Evolutionary conservation across 2,888 invertebrate species (phyloP), one percentile per base, ranked within the genome.

Genomic region (Chalcosyrphus nemorum): DNA sequence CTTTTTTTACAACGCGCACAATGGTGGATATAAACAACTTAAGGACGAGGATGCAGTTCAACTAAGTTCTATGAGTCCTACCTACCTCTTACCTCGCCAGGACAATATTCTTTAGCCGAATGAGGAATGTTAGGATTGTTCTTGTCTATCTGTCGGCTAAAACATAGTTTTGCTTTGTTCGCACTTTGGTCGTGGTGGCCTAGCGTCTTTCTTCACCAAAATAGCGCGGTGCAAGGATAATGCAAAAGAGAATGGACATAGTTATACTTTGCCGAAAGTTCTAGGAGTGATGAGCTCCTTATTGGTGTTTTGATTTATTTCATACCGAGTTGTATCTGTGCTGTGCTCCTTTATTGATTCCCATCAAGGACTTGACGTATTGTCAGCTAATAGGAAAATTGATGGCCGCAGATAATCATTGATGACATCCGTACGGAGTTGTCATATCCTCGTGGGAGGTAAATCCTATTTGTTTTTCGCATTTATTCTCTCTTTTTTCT

Each of bases 171-270:
- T 63, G 77, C 66, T 54, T 63, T 82, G 72, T 82, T 82, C 72
- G 82, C 77, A 82, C 82, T 63, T 77, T 76, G 65, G 76, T 45
- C 61, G 52, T 43, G 24, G 32, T 35, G 17, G 32, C n/a, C 52
- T 43, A 11, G 32, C 38, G 50, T 47, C 47, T 41, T 68, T 32
- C 17, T 24, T 54, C 24, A 32, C 9, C 32, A 9, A 29, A 43
- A 54, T n/a, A n/a, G n/a, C n/a, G n/a, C 27, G 11, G 35, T 52
- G 27, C 43, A 29, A 32, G 61, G 82, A 77, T 82, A 77, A 82
- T 77, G 82, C 72, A 50, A 61, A 56, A 38, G 82, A 63, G 78
- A 77, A 74, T 77, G 82, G 74, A 63, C 82, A 82, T 82, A 77
- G 82, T 77, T 68, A 77, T 78, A 66, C 61, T 81, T 57, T 81